Evolutionary conservation across 2,797 vertebrate species (phyloP).

Genomic region (Toxotes lorentzi): DNA sequence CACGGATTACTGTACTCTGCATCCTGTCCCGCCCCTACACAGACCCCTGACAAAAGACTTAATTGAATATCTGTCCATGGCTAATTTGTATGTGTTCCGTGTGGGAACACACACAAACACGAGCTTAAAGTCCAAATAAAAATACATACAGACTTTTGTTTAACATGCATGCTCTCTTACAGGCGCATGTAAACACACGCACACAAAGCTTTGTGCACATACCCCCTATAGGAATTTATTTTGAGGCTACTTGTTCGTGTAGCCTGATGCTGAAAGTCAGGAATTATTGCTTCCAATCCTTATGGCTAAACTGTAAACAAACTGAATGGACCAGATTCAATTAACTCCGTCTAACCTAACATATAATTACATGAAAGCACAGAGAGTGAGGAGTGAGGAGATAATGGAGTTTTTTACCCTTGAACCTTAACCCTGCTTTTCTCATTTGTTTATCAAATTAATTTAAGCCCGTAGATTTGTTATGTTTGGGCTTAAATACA

Average conservation of each 20-base stretch:
- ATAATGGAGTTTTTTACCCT: constrained; percentile 79
- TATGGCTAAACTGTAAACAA: constrained; percentile 79
- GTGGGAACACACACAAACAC: constrained; percentile 62
- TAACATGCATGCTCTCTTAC: constrained; percentile 13
- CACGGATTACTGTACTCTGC: constrained; percentile 85
- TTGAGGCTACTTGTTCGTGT: constrained; percentile 61
- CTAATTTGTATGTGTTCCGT: constrained; percentile 81
- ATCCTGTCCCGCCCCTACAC: constrained; percentile 80
- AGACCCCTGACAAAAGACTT: constrained; percentile 84
- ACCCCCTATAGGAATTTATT: constrained; percentile 57
- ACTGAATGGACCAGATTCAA: constrained; percentile 74
- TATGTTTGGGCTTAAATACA: constrained; percentile 79
- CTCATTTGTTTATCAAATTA: constrained; percentile 84
- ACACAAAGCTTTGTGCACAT: constrained; percentile 17
- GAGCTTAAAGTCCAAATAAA: constrained; percentile 45
- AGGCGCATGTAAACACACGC: constrained; percentile 18
- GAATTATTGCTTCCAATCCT: constrained; percentile 72
- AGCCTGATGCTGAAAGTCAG: constrained; percentile 68
- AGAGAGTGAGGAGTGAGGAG: constrained; percentile 65
- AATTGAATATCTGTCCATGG: constrained; percentile 84
- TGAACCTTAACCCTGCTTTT: constrained; percentile 77
- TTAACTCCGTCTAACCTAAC: constrained; percentile 80
- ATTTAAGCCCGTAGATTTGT: constrained; percentile 77
- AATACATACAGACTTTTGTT: constrained; percentile 52
- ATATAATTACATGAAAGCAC: constrained; percentile 78